A percentile compares a stretch with the other conserved stretches of the same genome.
phyloP scores from a whole-genome alignment of 2,113 vertebrate genomes.

The Charina bottae region DNA sequence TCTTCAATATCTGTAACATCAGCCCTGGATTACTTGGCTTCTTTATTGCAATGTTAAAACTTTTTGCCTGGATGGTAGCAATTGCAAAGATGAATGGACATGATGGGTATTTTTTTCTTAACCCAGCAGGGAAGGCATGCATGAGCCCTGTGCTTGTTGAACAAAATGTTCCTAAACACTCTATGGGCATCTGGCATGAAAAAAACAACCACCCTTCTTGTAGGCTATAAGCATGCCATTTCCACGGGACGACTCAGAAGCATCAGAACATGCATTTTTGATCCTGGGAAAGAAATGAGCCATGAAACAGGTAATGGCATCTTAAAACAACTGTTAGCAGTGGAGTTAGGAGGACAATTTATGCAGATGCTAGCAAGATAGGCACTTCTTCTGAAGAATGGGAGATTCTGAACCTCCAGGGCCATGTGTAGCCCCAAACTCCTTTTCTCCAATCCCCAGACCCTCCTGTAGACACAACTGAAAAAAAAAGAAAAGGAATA shows the following conservation, averaged over 20 bases:
- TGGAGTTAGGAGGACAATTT: constrained; percentile 49
- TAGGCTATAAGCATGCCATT: constrained; percentile 54
- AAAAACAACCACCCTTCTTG: constrained; percentile 38
- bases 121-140: constrained; percentile 1
- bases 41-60: background rate
- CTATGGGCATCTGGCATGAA: constrained; percentile 44
- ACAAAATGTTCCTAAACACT: constrained; percentile 41
- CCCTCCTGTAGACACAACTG: background rate
- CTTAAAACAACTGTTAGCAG: constrained; percentile 61
- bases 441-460: background rate
- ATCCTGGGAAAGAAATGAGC: constrained; percentile 66
- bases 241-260: constrained; percentile 42
- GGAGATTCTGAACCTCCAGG: constrained; percentile 52
- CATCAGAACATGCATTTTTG: constrained; percentile 39
- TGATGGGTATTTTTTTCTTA: background rate
- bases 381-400: constrained; percentile 35
- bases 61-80: background rate
- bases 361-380: constrained; percentile 35
- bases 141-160: constrained; percentile 3
- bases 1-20: background rate
- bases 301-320: constrained; percentile 65
- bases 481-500: no score
- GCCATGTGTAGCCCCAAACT: constrained; percentile 2
- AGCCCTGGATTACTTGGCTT: background rate
- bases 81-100: background rate